phyloP scores from a whole-genome alignment of 2,888 invertebrate species.

The Dryobota labecula region DNA sequence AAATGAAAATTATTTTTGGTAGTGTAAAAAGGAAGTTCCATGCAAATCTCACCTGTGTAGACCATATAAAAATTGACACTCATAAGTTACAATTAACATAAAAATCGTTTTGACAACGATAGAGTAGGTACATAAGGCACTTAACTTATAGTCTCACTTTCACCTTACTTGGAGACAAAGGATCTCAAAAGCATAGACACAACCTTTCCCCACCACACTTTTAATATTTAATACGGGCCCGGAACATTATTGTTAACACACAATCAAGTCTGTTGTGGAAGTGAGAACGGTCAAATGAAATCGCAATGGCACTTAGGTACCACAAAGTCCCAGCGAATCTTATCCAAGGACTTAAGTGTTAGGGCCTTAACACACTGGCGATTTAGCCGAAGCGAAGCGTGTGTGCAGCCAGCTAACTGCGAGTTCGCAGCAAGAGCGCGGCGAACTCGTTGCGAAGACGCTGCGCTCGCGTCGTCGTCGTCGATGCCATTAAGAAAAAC shows the following conservation, averaged over 20 bases:
- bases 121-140: no score
- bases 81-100: no score
- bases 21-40: background rate
- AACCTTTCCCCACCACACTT: constrained; percentile 24
- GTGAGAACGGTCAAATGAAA: constrained; percentile 68
- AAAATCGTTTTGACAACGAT: no score
- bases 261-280: constrained; percentile 63
- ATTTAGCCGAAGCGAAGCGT: no score
- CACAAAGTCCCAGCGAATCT: constrained; percentile 71
- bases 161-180: constrained; percentile 24
- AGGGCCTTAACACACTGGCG: no score
- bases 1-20: background rate
- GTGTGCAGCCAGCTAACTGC: no score
- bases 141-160: constrained; percentile 24
- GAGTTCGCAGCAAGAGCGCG: no score
- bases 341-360: constrained; percentile 74
- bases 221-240: constrained; percentile 60
- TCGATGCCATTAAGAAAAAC: no score
- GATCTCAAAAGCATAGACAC: constrained; percentile 31
- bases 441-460: no score
- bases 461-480: no score
- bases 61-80: background rate
- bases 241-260: constrained; percentile 62
- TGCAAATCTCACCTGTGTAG: background rate
- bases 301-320: constrained; percentile 72